Base-by-base conservation (phyloP, 2,797 vertebrate genomes). In the Dallia pectoralis region DNA sequence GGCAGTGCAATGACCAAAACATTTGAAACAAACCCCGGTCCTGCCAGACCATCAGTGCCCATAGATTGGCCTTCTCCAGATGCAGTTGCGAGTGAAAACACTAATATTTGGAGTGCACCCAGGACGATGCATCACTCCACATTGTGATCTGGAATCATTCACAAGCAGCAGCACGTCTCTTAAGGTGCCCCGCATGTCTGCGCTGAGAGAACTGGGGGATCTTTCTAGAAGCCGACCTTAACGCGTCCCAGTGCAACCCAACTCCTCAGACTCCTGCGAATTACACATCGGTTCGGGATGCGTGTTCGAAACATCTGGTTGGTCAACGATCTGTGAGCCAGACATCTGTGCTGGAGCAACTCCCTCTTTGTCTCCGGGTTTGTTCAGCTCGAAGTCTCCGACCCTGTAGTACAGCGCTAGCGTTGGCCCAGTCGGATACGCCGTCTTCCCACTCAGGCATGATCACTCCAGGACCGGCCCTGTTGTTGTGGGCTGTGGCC, bases 251-350 rank as follows among this genome's bases (percentile, higher is more conserved):
- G 74, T 47, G 85, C 8, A 84, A 86, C 85, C 77, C 75, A 56
- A 84, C 86, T 86, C 83, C 87, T 85, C 79, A 65, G 86, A 87
- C 89, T n/a, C n/a, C 85, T 84, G 77, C 75, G 88, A 87, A 93
- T 96, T 92, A 95, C 94, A 96, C 89, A 94, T 88, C 89, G 86
- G 87, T 82, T 83, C 89, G 93, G 93, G 93, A 93, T 86, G 75
- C 85, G 67, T 83, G 91, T 84, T 79, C 69, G 71, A 87, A 95
- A 96, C 96, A 99, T 98, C 97, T 98, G 97, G 95, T 90, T 64
- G 89, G 87, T 92, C 94, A 95, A 92, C 93, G 92, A 81, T 84
- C 88, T 95, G 93, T 94, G 95, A 87, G 36, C n/a, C 82, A 79
- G 87, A 83, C 91, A 91, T 88, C 83, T 81, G 89, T 71, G 74